These are phyloP conservation scores for Enchytraeus crypticus DNA, from an alignment of 2,888 invertebrate species.

Conservation along the genomic window DNA sequence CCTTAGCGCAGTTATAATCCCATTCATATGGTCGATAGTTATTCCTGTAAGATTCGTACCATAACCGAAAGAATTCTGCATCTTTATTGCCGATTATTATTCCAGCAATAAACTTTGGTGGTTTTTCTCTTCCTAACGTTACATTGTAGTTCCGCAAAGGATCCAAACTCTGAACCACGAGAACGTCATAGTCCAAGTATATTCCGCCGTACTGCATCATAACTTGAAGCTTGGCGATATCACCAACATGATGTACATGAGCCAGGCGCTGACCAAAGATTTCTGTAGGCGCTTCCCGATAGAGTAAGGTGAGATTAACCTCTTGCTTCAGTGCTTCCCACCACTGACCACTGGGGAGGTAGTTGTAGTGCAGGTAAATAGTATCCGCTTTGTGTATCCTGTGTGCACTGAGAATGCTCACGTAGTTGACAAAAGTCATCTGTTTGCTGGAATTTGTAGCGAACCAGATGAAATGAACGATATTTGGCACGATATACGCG, in stretches of 20 bases:
- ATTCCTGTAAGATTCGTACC: conserved; percentile 21
- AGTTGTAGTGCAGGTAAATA: conserved; percentile 25
- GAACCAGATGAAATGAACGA: conserved; percentile 29
- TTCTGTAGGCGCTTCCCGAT: conserved; percentile 12
- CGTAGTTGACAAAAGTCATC: conserved; percentile 23
- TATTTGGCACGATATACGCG: conserved; percentile 23
- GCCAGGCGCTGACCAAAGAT: conserved; percentile 13
- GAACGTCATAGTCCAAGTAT: conserved; percentile 28
- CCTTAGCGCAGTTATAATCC: conserved; percentile 26
- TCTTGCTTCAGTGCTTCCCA: conserved; percentile 19
- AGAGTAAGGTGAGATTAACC: conserved; percentile 15
- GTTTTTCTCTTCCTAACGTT: conserved; percentile 23
- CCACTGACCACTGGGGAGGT: conserved; percentile 25
- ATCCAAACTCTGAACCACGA: conserved; percentile 22
- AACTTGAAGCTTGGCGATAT: conserved; percentile 25
- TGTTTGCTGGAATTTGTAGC: too few relatives aligned
- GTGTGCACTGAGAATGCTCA: conserved; percentile 26
- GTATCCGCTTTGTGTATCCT: conserved; percentile 23
- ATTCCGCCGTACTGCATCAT: conserved; percentile 26
- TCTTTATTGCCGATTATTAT: conserved; percentile 18
- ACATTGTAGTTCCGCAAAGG: conserved; percentile 22
- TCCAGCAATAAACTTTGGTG: too few relatives aligned
- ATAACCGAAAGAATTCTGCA: conserved; percentile 18
- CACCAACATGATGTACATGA: conserved; percentile 21
- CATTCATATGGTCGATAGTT: conserved; percentile 23